Conservation (phyloP, 2,113 vertebrate species). For the Perognathus longimembris region DNA sequence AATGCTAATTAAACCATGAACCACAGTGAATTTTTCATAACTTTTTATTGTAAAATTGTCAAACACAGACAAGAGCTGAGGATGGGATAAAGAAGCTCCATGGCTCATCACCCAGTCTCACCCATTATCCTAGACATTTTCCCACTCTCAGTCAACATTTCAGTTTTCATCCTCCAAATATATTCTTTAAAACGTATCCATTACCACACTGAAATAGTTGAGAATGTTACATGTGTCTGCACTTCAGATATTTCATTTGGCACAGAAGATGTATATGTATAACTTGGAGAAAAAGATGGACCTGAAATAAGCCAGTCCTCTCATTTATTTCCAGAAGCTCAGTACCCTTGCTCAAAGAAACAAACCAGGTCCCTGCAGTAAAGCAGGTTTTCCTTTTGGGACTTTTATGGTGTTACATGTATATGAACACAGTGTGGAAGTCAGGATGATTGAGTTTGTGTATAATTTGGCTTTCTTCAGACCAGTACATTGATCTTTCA, state of each 20-base stretch:
- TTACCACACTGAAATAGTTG: constrained; percentile 41
- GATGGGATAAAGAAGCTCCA: not conserved
- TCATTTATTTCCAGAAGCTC: not conserved
- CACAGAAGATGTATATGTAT: not conserved
- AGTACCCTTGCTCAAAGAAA: not conserved
- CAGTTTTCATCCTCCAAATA: not conserved
- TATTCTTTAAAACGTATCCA: constrained; percentile 10
- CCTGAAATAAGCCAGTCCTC: constrained; percentile 58
- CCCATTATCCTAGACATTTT: not conserved
- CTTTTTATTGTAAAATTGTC: not conserved
- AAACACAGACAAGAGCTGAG: not conserved
- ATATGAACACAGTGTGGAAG: not conserved
- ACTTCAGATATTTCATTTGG: constrained; percentile 30
- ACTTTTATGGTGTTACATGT: not conserved
- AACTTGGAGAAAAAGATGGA: constrained; percentile 47
- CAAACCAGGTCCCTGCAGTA: constrained; percentile 16
- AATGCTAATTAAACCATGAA: not conserved
- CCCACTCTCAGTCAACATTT: not conserved
- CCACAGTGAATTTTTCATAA: not conserved
- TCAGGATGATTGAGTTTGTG: not conserved
- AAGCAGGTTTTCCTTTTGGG: constrained; percentile 13
- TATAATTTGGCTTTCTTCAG: not conserved
- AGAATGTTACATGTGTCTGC: constrained; percentile 51
- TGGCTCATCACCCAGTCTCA: not conserved
- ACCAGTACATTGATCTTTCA: not conserved